phyloP scores from a whole-genome alignment of 2,113 vertebrate genomes.

The Camarhynchus parvulus region DNA sequence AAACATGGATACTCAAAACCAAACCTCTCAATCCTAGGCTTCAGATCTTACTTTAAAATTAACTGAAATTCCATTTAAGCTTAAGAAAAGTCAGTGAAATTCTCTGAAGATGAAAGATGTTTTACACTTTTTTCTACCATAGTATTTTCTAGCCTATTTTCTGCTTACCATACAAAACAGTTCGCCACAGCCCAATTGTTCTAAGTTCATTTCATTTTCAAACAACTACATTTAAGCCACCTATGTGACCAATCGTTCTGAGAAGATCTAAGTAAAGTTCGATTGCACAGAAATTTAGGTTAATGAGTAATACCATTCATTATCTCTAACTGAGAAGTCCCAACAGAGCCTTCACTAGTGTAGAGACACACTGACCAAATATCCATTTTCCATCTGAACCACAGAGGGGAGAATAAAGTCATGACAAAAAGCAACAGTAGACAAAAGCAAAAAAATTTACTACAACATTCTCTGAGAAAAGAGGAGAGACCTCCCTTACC shows the following conservation, averaged over 20 bases:
- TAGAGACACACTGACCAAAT: not conserved
- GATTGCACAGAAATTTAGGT: not conserved
- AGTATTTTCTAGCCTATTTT: not conserved
- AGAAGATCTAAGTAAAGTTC: not conserved
- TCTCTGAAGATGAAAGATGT: not conserved
- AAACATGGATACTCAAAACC: slow-evolving; percentile 69
- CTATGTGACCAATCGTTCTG: not conserved
- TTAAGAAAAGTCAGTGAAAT: not conserved
- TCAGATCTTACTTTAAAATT: not conserved
- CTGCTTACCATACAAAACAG: not conserved
- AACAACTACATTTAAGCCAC: not conserved
- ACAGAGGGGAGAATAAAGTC: not conserved
- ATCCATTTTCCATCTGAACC: not conserved
- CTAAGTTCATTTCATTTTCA: not conserved
- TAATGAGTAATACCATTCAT: not conserved
- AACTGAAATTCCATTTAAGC: not conserved
- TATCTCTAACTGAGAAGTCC: not conserved
- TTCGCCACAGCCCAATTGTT: not conserved
- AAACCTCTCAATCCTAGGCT: not conserved
- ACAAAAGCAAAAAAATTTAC: not conserved
- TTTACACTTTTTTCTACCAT: not conserved
- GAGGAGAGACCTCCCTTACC: not conserved
- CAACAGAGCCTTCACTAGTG: not conserved
- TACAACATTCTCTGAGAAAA: not conserved
- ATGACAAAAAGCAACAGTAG: not conserved